A percentile compares a stretch with the other conserved stretches of the same genome.
phyloP scores from a whole-genome alignment of 2,113 vertebrate genomes.

The Cyphotilapia sp. region DNA sequence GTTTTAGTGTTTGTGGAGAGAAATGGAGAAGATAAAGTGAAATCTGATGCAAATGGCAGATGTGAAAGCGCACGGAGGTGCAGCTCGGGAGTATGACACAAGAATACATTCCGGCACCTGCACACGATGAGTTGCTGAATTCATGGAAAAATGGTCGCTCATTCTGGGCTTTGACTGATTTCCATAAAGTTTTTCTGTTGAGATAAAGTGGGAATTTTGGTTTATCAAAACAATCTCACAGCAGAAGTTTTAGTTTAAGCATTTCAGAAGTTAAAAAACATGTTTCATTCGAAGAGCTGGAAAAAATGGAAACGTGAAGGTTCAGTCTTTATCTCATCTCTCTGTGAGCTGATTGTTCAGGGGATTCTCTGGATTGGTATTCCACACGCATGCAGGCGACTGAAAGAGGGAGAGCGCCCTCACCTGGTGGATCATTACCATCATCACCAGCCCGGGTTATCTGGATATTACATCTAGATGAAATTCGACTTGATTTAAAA shows the following conservation, averaged over 20 bases:
- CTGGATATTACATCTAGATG: background rate
- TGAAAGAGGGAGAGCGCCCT: constrained; percentile 33
- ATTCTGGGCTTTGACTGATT: background rate
- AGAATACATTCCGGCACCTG: background rate
- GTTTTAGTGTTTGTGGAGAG: background rate
- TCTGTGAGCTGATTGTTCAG: background rate
- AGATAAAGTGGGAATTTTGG: background rate
- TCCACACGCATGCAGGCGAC: background rate
- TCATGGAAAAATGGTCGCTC: background rate
- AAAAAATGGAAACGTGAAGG: background rate
- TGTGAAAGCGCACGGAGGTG: background rate
- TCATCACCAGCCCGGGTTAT: background rate
- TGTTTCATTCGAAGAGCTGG: background rate
- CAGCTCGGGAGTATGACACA: constrained; percentile 3
- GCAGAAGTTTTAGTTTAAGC: background rate
- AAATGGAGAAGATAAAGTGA: constrained; percentile 3
- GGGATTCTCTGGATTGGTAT: background rate
- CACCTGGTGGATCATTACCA: background rate
- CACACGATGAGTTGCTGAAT: background rate
- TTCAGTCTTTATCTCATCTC: background rate
- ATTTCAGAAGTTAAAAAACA: background rate
- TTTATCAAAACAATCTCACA: background rate
- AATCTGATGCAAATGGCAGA: constrained; percentile 11
- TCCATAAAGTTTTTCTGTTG: background rate
- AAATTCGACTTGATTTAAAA: background rate